Conservation (phyloP, 1,140 invertebrate genomes). For the Calliopsis andreniformis region DNA sequence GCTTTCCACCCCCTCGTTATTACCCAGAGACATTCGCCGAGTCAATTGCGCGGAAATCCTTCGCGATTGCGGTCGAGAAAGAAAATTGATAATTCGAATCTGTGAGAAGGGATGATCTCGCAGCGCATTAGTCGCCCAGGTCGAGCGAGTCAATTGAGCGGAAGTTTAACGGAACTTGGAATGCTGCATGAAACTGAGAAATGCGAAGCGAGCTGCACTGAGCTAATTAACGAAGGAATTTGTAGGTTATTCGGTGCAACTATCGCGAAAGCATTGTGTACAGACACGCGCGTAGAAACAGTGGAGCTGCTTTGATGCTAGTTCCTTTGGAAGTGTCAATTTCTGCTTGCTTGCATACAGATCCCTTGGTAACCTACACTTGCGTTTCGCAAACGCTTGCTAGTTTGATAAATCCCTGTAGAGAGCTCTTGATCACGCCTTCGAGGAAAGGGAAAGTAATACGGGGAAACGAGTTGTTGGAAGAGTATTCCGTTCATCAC, state of each 20-base stretch:
- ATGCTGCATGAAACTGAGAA: too few relatives aligned
- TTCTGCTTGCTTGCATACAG: background rate
- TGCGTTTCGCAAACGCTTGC: too few relatives aligned
- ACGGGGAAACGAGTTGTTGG: too few relatives aligned
- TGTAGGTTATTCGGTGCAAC: background rate
- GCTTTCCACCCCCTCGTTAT: slow-evolving; percentile 19
- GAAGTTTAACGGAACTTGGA: background rate
- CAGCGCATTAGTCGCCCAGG: too few relatives aligned
- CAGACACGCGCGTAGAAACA: background rate
- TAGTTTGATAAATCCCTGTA: too few relatives aligned
- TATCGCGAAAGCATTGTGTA: background rate
- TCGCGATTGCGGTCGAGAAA: background rate
- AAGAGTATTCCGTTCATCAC: too few relatives aligned
- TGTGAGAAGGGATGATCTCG: background rate
- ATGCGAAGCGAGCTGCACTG: background rate
- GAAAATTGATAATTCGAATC: slow-evolving; percentile 1
- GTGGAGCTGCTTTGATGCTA: background rate
- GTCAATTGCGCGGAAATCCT: slow-evolving; percentile 36
- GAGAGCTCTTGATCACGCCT: too few relatives aligned
- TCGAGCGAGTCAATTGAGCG: background rate
- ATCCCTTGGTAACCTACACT: background rate
- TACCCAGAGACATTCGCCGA: slow-evolving; percentile 28
- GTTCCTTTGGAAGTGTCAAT: background rate
- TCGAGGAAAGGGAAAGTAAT: too few relatives aligned
- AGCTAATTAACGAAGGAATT: background rate